Base-by-base conservation (phyloP, 92 coral and sea anemone species). In the Actinernus sp. region DNA sequence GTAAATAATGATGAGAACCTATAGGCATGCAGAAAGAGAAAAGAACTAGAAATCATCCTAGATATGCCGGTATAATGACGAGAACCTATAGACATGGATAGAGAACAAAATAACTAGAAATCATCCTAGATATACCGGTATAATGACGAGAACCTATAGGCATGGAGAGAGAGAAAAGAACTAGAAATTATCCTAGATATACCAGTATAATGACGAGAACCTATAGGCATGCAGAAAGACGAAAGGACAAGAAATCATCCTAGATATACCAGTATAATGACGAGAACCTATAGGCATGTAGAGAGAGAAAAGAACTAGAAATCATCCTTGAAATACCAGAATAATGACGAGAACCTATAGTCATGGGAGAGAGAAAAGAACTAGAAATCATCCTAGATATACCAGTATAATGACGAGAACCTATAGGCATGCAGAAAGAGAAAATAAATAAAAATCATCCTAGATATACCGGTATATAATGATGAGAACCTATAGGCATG, bases 331-430 rank as follows among this genome's bases (percentile, higher is more conserved):
- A 12, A 6, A 27, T n/a, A 27, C 40, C 26, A 8, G 30, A 52
- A 20, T 4, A 4, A 52, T 24, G 4, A 52, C 30, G 31, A n/a
- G n/a, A n/a, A n/a, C n/a, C n/a, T n/a, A n/a, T n/a, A n/a, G n/a
- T n/a, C n/a, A n/a, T n/a, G n/a, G n/a, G n/a, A n/a, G n/a, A n/a
- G n/a, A n/a, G n/a, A n/a, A n/a, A n/a, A n/a, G n/a, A n/a, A n/a
- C n/a, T n/a, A n/a, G n/a, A n/a, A n/a, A n/a, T n/a, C n/a, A n/a
- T n/a, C n/a, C n/a, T n/a, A n/a, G n/a, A n/a, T n/a, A n/a, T n/a
- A n/a, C n/a, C n/a, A n/a, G n/a, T n/a, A n/a, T n/a, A n/a, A 95
- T 92, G 12, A 97, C 99, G 1, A 95, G 96, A 16, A 95, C 99
- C 99, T 95, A 17, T 7, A 36, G n/a, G n/a, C n/a, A n/a, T n/a